phyloP scores from a whole-genome alignment of 2,797 vertebrate species.

The Sus cebifrons region DNA sequence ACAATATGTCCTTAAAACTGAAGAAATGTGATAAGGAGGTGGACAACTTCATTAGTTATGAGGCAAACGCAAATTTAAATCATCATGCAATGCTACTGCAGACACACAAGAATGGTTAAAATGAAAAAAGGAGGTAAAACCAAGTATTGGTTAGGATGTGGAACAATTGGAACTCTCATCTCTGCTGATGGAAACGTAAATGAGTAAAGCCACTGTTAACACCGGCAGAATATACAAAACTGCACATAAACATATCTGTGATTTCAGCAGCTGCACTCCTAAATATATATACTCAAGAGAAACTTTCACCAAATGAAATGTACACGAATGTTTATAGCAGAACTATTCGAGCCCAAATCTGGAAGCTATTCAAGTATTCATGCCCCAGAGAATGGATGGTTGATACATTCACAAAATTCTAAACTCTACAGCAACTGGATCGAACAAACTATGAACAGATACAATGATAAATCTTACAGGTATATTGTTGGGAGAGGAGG shows the following conservation, averaged over 20 bases:
- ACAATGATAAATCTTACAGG: neutral
- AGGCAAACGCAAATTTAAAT: slow-evolving; percentile 27
- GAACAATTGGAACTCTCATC: neutral
- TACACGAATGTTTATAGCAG: neutral
- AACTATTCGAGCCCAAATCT: neutral
- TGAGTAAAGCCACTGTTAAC: neutral
- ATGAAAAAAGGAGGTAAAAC: neutral
- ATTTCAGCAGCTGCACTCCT: neutral
- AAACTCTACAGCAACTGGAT: neutral
- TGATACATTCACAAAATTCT: neutral
- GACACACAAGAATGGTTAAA: neutral
- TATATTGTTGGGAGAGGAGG: neutral
- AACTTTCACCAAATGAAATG: neutral
- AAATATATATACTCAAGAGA: neutral
- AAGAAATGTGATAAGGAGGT: neutral
- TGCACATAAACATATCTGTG: neutral
- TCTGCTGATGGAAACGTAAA: neutral
- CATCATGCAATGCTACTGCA: neutral
- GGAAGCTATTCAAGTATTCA: slow-evolving; percentile 13
- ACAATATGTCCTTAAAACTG: neutral
- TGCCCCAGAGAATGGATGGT: neutral
- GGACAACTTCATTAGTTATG: neutral
- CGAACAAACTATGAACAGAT: neutral
- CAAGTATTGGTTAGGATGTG: neutral
- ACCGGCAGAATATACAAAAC: neutral